phyloP scores from a whole-genome alignment of 1,140 invertebrate species.

The Drosophila eugracilis region DNA sequence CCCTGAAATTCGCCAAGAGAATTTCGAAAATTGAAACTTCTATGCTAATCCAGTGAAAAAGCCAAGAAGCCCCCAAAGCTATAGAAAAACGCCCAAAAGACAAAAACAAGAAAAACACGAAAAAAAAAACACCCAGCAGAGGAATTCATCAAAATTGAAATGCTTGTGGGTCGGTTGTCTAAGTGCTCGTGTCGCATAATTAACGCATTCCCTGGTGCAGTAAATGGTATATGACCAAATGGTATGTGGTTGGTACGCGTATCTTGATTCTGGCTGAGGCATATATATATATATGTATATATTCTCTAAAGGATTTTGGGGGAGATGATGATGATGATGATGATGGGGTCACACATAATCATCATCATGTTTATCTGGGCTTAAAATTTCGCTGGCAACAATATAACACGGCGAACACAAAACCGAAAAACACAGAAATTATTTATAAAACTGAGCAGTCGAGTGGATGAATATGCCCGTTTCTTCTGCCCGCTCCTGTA shows the following conservation, averaged over 20 bases:
- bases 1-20: not conserved
- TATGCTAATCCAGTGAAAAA: constrained; percentile 10
- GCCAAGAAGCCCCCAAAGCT: constrained; percentile 5
- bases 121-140: constrained; percentile 5
- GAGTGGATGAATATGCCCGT: constrained; percentile 67
- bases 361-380: constrained; percentile 47
- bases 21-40: not conserved
- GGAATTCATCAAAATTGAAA: constrained; percentile 68
- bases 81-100: not conserved
- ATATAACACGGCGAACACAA: constrained; percentile 12
- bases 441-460: constrained; percentile 79
- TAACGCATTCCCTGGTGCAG: constrained; percentile 63
- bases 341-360: constrained; percentile 17
- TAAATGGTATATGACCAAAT: not conserved
- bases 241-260: no score
- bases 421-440: constrained; percentile 56
- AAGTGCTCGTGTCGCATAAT: constrained; percentile 69
- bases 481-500: constrained; percentile 24
- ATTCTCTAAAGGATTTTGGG: no score
- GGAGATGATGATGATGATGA: not conserved
- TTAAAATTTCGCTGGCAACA: constrained; percentile 58
- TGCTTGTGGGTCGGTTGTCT: constrained; percentile 45
- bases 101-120: not conserved
- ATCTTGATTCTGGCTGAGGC: not conserved
- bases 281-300: no score